Evolutionary conservation across 2,113 vertebrate genomes (phyloP).

Genomic region (Junco hyemalis): DNA sequence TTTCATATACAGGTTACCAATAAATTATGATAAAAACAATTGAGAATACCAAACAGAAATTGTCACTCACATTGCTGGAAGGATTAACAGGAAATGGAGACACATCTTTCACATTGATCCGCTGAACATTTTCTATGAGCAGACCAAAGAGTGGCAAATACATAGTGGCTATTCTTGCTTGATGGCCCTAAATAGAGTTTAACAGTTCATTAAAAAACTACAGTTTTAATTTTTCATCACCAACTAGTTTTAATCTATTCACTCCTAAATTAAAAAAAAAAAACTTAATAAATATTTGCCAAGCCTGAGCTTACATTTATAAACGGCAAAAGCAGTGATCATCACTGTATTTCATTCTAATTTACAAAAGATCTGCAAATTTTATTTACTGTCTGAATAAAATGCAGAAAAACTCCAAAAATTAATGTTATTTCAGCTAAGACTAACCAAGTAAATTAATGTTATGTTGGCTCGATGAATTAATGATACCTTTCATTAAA

Average conservation of each 20-base stretch:
- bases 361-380: neutral
- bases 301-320: neutral
- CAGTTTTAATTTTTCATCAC: neutral
- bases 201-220: neutral
- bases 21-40: neutral
- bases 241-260: neutral
- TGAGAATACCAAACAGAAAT: neutral
- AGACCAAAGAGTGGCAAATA: conserved; percentile 95
- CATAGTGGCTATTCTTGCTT: conserved; percentile 92
- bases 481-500: neutral
- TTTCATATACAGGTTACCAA: neutral
- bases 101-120: conserved; percentile 93
- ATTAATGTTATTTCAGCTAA: neutral
- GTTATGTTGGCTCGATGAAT: neutral
- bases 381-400: neutral
- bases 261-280: neutral
- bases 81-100: conserved; percentile 84
- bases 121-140: conserved; percentile 94
- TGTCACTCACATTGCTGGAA: conserved; percentile 80
- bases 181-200: conserved; percentile 84
- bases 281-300: neutral
- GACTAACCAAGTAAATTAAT: neutral
- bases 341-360: neutral
- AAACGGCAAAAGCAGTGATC: neutral
- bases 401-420: neutral